Evolutionary conservation across 2,888 invertebrate species (phyloP).

Genomic region (Drosophila helvetica): DNA sequence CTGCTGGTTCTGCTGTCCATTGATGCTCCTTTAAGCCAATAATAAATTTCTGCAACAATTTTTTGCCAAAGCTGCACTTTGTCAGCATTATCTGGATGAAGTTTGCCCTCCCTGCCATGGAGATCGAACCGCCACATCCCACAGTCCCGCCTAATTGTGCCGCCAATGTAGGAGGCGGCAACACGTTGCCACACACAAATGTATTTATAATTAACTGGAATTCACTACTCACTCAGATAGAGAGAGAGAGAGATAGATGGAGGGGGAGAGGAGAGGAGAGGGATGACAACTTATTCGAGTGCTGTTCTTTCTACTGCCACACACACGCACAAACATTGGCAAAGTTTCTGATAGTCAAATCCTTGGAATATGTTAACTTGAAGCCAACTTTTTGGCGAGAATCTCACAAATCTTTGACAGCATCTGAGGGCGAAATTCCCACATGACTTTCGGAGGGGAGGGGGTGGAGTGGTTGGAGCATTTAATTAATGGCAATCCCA

Average conservation of each 20-base stretch:
- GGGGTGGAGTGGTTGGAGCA: constrained; percentile 33
- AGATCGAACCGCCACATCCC: constrained; percentile 32
- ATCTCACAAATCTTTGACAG: constrained; percentile 59
- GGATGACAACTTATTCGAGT: constrained; percentile 35
- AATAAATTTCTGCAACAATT: constrained; percentile 76
- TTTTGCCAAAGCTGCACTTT: constrained; percentile 74
- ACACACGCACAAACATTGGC: constrained; percentile 13
- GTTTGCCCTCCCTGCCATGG: constrained; percentile 3
- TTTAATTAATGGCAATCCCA: constrained; percentile 59
- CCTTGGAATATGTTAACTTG: constrained; percentile 64
- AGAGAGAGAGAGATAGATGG: not conserved
- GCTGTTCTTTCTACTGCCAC: constrained; percentile 10
- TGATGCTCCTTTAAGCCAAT: constrained; percentile 63
- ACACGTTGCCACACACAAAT: constrained; percentile 27
- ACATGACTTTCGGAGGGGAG: constrained; percentile 12
- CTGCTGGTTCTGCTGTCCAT: not conserved
- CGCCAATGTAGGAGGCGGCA: not conserved
- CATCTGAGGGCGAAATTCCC: constrained; percentile 13
- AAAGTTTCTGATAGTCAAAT: constrained; percentile 60
- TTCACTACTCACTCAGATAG: constrained; percentile 13
- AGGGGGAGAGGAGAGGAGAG: constrained; percentile 8
- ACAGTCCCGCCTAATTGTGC: constrained; percentile 9
- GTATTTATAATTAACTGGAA: constrained; percentile 60
- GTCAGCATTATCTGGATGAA: constrained; percentile 65
- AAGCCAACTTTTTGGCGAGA: constrained; percentile 57